Percentiles rank a stretch among this genome's conserved stretches.
Evolutionary conservation across 2,888 invertebrate genomes (phyloP).

Genomic region (Aleiodes testaceus): DNA sequence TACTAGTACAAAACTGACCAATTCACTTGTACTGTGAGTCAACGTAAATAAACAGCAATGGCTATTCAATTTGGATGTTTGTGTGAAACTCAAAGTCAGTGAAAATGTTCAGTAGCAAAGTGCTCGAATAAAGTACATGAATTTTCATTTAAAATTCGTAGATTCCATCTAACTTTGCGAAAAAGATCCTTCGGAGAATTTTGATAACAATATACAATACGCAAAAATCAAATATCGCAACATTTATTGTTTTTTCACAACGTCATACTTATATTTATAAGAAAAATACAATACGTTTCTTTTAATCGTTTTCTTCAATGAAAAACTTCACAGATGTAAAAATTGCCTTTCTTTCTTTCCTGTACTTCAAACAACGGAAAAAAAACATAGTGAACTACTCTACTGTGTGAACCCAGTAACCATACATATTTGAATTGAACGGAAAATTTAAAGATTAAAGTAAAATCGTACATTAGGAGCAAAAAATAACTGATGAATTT

Average conservation of each 20-base stretch:
- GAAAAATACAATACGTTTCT: constrained; percentile 20
- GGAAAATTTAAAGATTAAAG: constrained; percentile 2
- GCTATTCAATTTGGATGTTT: neutral
- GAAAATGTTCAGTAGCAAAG: neutral
- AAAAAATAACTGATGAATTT: constrained; percentile 6
- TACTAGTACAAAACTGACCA: neutral
- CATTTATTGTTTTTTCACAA: constrained; percentile 22
- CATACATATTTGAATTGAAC: neutral
- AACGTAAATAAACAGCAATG: neutral
- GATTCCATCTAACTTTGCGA: too few species aligned
- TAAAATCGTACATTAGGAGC: neutral
- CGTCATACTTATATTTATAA: constrained; percentile 3
- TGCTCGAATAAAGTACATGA: too few species aligned
- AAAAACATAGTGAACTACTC: neutral
- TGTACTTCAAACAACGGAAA: neutral
- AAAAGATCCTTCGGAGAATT: neutral
- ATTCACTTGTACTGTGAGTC: neutral
- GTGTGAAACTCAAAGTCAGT: neutral
- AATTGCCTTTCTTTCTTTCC: neutral
- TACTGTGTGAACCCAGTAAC: constrained; percentile 22
- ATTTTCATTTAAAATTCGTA: too few species aligned
- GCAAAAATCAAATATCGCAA: constrained; percentile 5
- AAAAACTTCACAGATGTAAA: neutral
- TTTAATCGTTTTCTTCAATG: constrained; percentile 5
- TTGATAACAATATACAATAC: neutral